Conservation (phyloP, 2,797 vertebrate species). For the Gymnocypris eckloni region DNA sequence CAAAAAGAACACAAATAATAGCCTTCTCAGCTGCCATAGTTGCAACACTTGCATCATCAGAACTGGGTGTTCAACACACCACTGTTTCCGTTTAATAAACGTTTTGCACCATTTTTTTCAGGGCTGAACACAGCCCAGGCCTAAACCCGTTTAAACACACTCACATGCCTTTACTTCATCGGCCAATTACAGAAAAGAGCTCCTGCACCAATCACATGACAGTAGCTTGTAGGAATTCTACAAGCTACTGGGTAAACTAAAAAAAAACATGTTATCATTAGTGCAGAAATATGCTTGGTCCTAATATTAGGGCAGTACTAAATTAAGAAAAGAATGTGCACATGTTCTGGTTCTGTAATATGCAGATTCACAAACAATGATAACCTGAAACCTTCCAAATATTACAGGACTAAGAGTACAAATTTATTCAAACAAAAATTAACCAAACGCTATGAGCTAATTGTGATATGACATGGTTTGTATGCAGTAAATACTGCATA, state of each 20-base stretch:
- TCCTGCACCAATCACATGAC: slow-evolving; percentile 73
- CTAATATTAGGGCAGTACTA: neutral
- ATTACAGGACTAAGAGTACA: neutral
- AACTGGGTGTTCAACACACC: too few relatives aligned
- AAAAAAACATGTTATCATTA: slow-evolving; percentile 39
- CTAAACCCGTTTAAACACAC: slow-evolving; percentile 69
- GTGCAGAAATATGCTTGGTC: neutral
- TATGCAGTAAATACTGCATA: neutral
- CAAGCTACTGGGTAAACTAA: slow-evolving; percentile 52
- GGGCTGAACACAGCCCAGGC: neutral
- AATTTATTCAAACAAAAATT: slow-evolving; percentile 1
- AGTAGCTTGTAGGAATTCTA: slow-evolving; percentile 48
- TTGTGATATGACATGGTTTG: neutral
- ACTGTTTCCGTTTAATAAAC: too few relatives aligned
- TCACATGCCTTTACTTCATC: slow-evolving; percentile 77
- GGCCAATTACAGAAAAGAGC: slow-evolving; percentile 64
- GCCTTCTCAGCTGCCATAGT: too few relatives aligned
- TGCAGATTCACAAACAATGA: neutral
- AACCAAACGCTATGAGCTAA: neutral
- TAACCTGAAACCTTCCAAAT: neutral
- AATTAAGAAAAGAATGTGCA: neutral
- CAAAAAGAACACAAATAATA: too few relatives aligned
- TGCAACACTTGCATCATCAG: too few relatives aligned
- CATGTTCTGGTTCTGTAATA: neutral
- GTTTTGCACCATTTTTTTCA: too few relatives aligned